Evolutionary conservation across 2,888 invertebrate genomes (phyloP).

Genomic region (Rhagophthalmus giganteus): DNA sequence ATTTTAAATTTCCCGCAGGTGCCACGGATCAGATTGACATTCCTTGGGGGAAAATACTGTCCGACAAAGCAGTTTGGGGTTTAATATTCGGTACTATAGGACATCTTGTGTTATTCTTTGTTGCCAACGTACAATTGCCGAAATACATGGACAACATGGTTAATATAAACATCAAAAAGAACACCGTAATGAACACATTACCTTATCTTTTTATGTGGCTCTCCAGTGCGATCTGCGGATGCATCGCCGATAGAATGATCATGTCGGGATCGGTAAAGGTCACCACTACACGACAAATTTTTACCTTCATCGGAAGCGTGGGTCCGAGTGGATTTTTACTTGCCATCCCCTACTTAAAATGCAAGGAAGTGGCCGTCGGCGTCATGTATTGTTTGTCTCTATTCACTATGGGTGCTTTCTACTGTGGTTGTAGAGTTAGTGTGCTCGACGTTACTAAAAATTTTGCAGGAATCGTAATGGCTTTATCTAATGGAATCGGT

Average conservation of each 20-base stretch:
- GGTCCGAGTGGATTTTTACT: conserved; percentile 65
- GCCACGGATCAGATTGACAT: background rate
- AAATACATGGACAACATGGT: conserved; percentile 71
- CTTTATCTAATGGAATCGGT: conserved; percentile 65
- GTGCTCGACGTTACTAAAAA: conserved; percentile 67
- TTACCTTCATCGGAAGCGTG: conserved; percentile 49
- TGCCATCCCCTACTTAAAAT: conserved; percentile 65
- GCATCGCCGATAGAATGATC: conserved; percentile 2
- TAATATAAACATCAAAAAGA: conserved; percentile 65
- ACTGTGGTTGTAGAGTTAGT: conserved; percentile 69
- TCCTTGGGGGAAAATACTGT: conserved; percentile 69
- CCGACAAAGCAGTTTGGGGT: conserved; percentile 72
- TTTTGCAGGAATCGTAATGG: conserved; percentile 66
- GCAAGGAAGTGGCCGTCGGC: conserved; percentile 58
- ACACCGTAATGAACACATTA: conserved; percentile 65
- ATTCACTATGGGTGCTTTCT: conserved; percentile 71
- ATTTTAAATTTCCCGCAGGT: conserved; percentile 2
- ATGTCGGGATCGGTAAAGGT: background rate
- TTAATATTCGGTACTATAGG: conserved; percentile 72
- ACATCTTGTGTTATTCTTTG: conserved; percentile 72
- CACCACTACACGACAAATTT: background rate
- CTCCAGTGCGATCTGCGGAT: conserved; percentile 1
- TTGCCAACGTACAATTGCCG: conserved; percentile 70
- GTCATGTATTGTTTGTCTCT: conserved; percentile 62
- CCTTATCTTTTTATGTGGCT: conserved; percentile 71